Evolutionary conservation across 2,888 invertebrate species (phyloP).

Genomic region (Andrena dorsata): DNA sequence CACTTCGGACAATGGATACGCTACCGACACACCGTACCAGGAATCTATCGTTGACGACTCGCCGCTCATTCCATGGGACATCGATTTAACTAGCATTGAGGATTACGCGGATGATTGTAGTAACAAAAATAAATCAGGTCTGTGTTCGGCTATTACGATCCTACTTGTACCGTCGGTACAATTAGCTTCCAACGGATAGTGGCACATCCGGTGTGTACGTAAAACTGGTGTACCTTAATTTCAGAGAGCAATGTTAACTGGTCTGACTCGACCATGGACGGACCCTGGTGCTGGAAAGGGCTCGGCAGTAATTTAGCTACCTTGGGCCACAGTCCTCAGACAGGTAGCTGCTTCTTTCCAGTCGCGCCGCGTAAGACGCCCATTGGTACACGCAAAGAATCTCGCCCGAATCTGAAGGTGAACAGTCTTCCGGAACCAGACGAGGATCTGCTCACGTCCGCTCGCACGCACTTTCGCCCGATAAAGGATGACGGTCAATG

Average conservation of each 20-base stretch:
- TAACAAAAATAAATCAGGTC: slow-evolving; percentile 78
- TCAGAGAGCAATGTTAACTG: slow-evolving; percentile 81
- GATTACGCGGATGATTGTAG: slow-evolving; percentile 79
- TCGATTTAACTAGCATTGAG: slow-evolving; percentile 82
- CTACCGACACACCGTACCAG: slow-evolving; percentile 77
- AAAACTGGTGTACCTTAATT: slow-evolving; percentile 52
- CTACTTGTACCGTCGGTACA: slow-evolving; percentile 47
- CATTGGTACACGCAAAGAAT: slow-evolving; percentile 73
- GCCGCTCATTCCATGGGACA: slow-evolving; percentile 82
- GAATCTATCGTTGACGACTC: slow-evolving; percentile 80
- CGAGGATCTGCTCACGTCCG: slow-evolving; percentile 91
- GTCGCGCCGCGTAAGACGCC: slow-evolving; percentile 85
- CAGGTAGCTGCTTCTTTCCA: slow-evolving; percentile 88
- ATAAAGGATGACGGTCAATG: slow-evolving; percentile 88
- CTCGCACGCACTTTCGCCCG: slow-evolving; percentile 93
- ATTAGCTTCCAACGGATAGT: slow-evolving; percentile 52
- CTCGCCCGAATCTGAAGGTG: slow-evolving; percentile 75
- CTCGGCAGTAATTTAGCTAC: slow-evolving; percentile 86
- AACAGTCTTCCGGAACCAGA: slow-evolving; percentile 82
- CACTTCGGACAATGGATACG: slow-evolving; percentile 73
- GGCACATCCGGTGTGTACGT: slow-evolving; percentile 52
- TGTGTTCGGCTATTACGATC: slow-evolving; percentile 27
- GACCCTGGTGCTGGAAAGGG: slow-evolving; percentile 83
- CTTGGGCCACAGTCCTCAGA: slow-evolving; percentile 87
- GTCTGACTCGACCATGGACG: slow-evolving; percentile 83